Evolutionary conservation across 1,140 invertebrate genomes (phyloP).

Genomic region (Asobara japonica): DNA sequence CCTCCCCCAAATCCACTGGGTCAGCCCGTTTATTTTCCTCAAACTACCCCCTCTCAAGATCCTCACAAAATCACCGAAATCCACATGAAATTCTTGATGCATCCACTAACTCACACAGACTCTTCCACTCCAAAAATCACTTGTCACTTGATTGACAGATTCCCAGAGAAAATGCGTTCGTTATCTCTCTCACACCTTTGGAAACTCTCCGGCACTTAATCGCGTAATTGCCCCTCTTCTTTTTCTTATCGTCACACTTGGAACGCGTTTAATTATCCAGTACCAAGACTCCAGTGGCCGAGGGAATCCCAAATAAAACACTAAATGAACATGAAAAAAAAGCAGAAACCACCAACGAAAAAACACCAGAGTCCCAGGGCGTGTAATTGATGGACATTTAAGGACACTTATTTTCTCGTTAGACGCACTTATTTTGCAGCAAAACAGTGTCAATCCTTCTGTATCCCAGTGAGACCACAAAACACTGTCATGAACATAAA

Average conservation of each 20-base stretch:
- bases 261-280: constrained; percentile 39
- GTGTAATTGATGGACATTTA: constrained; percentile 38
- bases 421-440: not conserved
- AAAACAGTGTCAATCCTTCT: not conserved
- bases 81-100: not conserved
- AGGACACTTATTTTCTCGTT: constrained; percentile 24
- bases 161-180: not conserved
- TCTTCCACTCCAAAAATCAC: not conserved
- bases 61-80: constrained; percentile 2
- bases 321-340: not conserved
- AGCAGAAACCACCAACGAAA: no score
- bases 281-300: not conserved
- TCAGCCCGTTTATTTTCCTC: not conserved
- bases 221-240: constrained; percentile 26
- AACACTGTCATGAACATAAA: not conserved
- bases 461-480: not conserved
- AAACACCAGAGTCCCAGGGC: not conserved
- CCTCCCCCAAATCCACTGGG: not conserved
- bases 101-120: constrained; percentile 24
- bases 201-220: constrained; percentile 30
- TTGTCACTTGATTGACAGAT: not conserved
- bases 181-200: not conserved
- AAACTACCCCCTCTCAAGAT: no score
- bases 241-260: constrained; percentile 19
- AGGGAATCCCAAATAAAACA: not conserved